Percentiles rank a stretch among this genome's conserved stretches.
These are phyloP conservation scores for Buphagus erythrorhynchus DNA, from an alignment of 2,797 vertebrate species.

Conservation along the genomic window DNA sequence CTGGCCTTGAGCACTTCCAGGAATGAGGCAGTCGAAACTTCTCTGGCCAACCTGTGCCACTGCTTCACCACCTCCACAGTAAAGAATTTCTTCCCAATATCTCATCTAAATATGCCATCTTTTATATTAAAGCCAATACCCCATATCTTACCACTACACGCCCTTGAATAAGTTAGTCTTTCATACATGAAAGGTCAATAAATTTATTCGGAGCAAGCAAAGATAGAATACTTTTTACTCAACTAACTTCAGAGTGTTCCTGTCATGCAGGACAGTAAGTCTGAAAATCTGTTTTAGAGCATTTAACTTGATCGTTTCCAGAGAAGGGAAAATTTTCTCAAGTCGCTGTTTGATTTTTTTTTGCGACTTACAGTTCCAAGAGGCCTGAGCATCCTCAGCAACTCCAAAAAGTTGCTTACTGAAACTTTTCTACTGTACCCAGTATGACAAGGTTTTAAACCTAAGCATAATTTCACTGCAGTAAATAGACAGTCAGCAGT, in stretches of 20 bases:
- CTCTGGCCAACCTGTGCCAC: neutral
- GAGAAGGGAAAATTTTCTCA: neutral
- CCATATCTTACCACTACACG: neutral
- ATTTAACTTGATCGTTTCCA: neutral
- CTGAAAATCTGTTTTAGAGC: neutral
- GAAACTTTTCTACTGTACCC: neutral
- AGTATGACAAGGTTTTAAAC: neutral
- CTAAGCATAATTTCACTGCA: neutral
- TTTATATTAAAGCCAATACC: neutral
- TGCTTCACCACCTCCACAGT: neutral
- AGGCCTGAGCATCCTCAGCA: neutral
- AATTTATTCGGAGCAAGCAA: neutral
- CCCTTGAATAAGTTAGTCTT: neutral
- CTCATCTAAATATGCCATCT: neutral
- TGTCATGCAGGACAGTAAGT: neutral
- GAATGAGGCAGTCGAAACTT: neutral
- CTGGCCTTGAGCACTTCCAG: neutral
- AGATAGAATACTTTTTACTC: neutral
- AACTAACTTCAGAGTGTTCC: neutral
- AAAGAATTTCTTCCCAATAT: neutral
- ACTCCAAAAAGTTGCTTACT: neutral
- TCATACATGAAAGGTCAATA: neutral
- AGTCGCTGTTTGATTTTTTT: neutral
- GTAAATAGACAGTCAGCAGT: neutral
- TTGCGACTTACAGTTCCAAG: neutral